These are phyloP conservation scores for Melanotaenia trifasciata DNA, from an alignment of 2,797 vertebrate species.

Conservation along the genomic window DNA sequence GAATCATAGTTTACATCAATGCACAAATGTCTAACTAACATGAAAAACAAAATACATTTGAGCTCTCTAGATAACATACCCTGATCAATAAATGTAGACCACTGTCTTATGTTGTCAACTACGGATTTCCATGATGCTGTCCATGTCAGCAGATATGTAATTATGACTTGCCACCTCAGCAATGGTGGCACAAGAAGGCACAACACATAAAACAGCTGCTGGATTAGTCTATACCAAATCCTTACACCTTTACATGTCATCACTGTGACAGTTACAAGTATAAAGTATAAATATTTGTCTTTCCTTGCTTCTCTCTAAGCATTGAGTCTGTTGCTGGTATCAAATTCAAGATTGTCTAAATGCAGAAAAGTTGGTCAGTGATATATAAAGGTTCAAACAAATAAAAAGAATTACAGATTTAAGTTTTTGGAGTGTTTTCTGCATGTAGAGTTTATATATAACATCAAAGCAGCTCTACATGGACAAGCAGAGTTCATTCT, in stretches of 20 bases:
- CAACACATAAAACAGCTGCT: no score
- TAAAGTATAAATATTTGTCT: not conserved
- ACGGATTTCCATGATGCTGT: no score
- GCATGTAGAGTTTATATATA: constrained; percentile 9
- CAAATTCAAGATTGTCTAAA: not conserved
- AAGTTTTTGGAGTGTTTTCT: not conserved
- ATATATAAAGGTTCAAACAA: not conserved
- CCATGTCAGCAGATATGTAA: no score
- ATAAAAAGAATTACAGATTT: not conserved
- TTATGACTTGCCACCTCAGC: no score
- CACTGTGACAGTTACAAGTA: not conserved
- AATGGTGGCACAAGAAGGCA: no score
- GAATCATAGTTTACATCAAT: no score
- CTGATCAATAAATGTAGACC: no score
- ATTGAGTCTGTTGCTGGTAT: not conserved
- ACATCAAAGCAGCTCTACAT: constrained; percentile 25
- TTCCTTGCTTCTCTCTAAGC: not conserved
- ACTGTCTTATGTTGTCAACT: no score
- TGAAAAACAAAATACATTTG: no score
- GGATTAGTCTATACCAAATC: not conserved
- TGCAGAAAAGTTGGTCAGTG: not conserved
- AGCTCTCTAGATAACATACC: no score
- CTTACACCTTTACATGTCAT: not conserved
- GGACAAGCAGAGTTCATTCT: constrained; percentile 40
- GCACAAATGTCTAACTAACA: no score